These are phyloP conservation scores for Corvus moneduloides DNA, from an alignment of 2,113 vertebrate species.

Conservation along the genomic window DNA sequence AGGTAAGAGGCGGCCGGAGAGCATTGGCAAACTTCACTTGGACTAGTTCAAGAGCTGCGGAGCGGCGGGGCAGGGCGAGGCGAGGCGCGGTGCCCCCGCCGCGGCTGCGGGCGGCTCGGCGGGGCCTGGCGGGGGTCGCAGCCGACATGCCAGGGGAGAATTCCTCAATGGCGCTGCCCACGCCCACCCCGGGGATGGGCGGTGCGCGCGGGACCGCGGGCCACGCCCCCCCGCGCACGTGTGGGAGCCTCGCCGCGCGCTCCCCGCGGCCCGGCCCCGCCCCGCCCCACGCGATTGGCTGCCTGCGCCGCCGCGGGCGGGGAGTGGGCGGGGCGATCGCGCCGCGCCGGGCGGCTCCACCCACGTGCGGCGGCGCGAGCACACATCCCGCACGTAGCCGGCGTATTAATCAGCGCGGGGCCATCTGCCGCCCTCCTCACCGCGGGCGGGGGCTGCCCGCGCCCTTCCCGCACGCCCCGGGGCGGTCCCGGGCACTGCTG, in stretches of 20 bases:
- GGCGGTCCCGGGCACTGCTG: neutral
- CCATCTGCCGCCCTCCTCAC: neutral
- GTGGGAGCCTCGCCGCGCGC: neutral
- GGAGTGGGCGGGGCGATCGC: neutral
- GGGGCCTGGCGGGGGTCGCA: neutral
- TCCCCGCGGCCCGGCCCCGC: neutral
- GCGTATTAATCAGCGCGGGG: neutral
- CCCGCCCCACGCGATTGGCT: neutral
- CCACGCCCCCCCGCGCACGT: neutral
- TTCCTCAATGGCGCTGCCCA: constrained; percentile 78
- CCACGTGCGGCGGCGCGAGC: constrained; percentile 22
- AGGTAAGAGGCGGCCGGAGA: no score
- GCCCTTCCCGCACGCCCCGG: neutral
- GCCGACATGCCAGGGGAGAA: constrained; percentile 38
- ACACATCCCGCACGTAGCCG: constrained; percentile 68
- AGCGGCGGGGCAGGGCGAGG: neutral
- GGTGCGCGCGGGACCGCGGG: neutral
- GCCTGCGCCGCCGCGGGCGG: accelerated
- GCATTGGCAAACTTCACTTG: neutral
- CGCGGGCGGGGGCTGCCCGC: neutral
- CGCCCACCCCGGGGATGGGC: neutral
- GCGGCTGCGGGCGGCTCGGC: neutral
- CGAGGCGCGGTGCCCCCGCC: neutral
- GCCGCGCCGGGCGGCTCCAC: neutral
- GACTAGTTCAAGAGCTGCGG: neutral